A percentile compares a stretch with the other conserved stretches of the same genome.
Evolutionary conservation across 2,797 vertebrate species (phyloP).

Genomic region (Poeciliopsis paucimaculata): DNA sequence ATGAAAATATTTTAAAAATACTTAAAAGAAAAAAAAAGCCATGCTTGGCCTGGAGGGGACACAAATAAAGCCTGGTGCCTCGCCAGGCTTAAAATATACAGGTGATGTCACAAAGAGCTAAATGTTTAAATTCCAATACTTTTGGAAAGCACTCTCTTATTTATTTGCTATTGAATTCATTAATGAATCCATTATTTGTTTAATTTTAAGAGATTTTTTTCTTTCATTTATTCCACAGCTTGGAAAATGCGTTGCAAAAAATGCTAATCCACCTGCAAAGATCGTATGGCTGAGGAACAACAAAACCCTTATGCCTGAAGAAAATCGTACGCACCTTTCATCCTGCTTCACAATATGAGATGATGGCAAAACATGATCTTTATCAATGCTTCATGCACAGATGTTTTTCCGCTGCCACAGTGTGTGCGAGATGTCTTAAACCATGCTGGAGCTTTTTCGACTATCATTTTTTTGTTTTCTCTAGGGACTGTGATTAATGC

Average conservation of each 20-base stretch:
- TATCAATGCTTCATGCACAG: slow-evolving; percentile 6
- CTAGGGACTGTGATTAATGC: slow-evolving; percentile 67
- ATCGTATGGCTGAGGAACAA: slow-evolving; percentile 91
- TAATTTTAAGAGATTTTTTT: slow-evolving; percentile 4
- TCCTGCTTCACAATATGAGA: slow-evolving; percentile 16
- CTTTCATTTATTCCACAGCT: slow-evolving; percentile 79
- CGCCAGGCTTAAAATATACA: too few relatives aligned
- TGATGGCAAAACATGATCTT: slow-evolving; percentile 23
- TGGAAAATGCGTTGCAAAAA: slow-evolving; percentile 85
- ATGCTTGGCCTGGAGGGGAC: too few relatives aligned
- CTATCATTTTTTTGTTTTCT: slow-evolving; percentile 24
- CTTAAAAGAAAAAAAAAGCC: too few relatives aligned
- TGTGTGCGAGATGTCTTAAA: slow-evolving; percentile 9
- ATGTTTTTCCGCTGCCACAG: neutral
- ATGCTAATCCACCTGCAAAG: slow-evolving; percentile 87
- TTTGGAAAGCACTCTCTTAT: neutral
- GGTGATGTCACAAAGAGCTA: neutral
- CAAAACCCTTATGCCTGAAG: slow-evolving; percentile 76
- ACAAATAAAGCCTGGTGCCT: too few relatives aligned
- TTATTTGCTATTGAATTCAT: neutral
- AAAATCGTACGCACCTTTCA: slow-evolving; percentile 80
- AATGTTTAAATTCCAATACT: neutral
- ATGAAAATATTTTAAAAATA: too few relatives aligned
- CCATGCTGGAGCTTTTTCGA: neutral
- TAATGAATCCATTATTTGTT: neutral